Evolutionary conservation across 2,888 invertebrate genomes (phyloP).

Genomic region (Drosophila paramelanica): DNA sequence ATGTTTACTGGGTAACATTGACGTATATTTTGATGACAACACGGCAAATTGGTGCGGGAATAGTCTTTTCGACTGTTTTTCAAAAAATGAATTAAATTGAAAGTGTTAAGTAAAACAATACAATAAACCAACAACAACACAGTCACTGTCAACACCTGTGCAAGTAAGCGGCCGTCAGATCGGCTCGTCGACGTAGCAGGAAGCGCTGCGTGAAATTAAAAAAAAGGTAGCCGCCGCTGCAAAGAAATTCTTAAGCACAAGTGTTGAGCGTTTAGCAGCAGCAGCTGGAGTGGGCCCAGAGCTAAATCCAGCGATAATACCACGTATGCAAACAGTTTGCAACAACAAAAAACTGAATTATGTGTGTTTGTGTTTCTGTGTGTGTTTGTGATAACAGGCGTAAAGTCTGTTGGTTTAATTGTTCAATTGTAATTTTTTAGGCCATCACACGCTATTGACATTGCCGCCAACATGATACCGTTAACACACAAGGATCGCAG

Average conservation of each 20-base stretch:
- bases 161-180: constrained; percentile 43
- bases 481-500: constrained; percentile 92
- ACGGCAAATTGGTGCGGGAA: constrained; percentile 67
- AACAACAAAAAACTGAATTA: background rate
- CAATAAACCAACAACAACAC: constrained; percentile 34
- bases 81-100: constrained; percentile 71
- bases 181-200: constrained; percentile 42
- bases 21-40: constrained; percentile 71
- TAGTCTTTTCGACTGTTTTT: constrained; percentile 36
- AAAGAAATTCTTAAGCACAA: constrained; percentile 51
- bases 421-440: constrained; percentile 11
- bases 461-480: constrained; percentile 75
- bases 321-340: constrained; percentile 82
- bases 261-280: constrained; percentile 28
- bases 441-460: constrained; percentile 3
- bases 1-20: constrained; percentile 66
- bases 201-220: constrained; percentile 48
- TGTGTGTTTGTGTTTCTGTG: constrained; percentile 5
- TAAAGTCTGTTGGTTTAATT: constrained; percentile 15
- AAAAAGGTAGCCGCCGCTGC: constrained; percentile 24
- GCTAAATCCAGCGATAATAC: constrained; percentile 72
- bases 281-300: constrained; percentile 44
- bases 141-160: constrained; percentile 51
- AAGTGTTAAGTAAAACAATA: constrained; percentile 32
- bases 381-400: constrained; percentile 40